Conservation (phyloP, 2,113 vertebrate genomes). For the Phaethon lepturus region DNA sequence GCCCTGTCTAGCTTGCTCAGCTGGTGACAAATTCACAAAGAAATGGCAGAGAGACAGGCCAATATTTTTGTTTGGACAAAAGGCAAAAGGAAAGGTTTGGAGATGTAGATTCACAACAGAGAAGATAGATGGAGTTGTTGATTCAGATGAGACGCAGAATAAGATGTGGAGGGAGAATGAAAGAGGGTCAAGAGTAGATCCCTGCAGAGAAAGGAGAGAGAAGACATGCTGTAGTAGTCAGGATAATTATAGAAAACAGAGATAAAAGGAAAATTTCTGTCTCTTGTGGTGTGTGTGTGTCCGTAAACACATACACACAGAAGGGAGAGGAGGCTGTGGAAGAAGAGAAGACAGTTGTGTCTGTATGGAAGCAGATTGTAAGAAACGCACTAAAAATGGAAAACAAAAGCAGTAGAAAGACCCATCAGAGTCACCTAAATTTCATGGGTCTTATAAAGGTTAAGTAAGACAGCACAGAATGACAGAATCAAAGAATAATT, state of each 20-base stretch:
- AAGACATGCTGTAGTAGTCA: not conserved
- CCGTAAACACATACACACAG: accelerated
- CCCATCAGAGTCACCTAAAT: not conserved
- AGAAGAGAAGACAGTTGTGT: not conserved
- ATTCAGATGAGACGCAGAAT: not conserved
- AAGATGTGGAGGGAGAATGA: not conserved
- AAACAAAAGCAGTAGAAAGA: not conserved
- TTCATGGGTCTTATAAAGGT: not conserved
- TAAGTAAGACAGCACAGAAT: not conserved
- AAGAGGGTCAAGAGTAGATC: not conserved
- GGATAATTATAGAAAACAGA: not conserved
- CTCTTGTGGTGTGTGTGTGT: accelerated
- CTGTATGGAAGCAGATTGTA: not conserved
- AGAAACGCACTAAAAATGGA: not conserved
- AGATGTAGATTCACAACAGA: not conserved
- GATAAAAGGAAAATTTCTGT: not conserved
- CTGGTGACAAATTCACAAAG: not conserved
- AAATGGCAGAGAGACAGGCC: not conserved
- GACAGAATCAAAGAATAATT: not conserved
- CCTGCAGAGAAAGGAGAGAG: not conserved
- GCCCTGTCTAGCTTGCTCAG: not conserved
- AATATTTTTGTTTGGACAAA: not conserved
- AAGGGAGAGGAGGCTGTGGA: not conserved
- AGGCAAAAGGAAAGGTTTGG: not conserved
- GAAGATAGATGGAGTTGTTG: not conserved